These are phyloP conservation scores for Ceratosolen solmsi DNA, from an alignment of 1,140 invertebrate species.

Conservation along the genomic window DNA sequence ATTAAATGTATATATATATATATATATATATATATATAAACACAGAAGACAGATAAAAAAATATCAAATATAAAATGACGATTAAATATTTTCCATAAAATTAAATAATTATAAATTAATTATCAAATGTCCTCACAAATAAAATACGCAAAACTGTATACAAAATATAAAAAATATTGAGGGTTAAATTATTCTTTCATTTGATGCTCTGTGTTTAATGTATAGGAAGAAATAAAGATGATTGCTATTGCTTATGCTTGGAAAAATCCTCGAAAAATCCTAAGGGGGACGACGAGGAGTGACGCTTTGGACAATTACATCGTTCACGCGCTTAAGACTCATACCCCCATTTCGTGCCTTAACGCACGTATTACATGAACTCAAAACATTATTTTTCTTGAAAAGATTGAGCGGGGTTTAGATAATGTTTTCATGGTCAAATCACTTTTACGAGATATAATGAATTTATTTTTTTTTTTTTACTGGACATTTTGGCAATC, in stretches of 20 bases:
- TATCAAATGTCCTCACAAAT: too few species aligned
- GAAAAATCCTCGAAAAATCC: too few species aligned
- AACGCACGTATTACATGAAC: slow-evolving; percentile 4
- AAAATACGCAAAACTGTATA: too few species aligned
- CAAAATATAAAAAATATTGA: too few species aligned
- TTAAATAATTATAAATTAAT: too few species aligned
- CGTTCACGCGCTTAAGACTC: not conserved
- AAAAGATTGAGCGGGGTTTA: not conserved
- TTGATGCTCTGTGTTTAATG: slow-evolving; percentile 11
- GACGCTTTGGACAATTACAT: slow-evolving; percentile 57
- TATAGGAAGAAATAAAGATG: slow-evolving; percentile 41
- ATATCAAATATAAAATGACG: too few species aligned
- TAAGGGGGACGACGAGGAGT: slow-evolving; percentile 11
- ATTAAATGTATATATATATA: too few species aligned
- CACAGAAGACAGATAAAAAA: too few species aligned
- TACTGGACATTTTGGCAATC: not conserved
- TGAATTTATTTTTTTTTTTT: slow-evolving; percentile 20
- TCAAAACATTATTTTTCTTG: not conserved
- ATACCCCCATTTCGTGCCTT: not conserved
- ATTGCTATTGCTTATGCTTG: not conserved
- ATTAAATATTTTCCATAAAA: too few species aligned
- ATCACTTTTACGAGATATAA: slow-evolving; percentile 22
- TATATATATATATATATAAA: too few species aligned
- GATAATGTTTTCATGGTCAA: slow-evolving; percentile 38
- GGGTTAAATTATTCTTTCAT: not conserved